Base-by-base conservation (phyloP, 2,797 vertebrate genomes). In the Selene dorsalis region DNA sequence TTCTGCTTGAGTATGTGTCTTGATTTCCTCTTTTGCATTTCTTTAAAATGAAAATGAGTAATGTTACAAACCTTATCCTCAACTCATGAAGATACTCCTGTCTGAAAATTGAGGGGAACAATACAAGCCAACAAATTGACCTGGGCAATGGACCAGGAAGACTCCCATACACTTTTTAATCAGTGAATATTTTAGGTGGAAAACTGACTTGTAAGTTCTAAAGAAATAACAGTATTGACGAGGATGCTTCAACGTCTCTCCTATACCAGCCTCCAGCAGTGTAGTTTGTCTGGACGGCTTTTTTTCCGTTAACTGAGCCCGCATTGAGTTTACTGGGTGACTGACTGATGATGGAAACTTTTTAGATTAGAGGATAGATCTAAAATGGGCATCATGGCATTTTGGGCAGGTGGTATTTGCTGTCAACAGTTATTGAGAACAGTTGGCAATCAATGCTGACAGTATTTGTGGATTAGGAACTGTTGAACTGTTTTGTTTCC, bases 331-430 rank as follows among this genome's bases (percentile, higher is more conserved):
- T 14, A 14, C 7, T 1, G 7, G 16, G 18, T 3, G n/a, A 62
- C 26, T 69, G 73, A 80, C 56, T n/a, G 17, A 63, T 35, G 41
- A 72, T 59, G 74, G 60, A 85, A 79, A 71, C 32, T 20, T 63
- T 60, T 28, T 4, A 6, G n/a, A 14, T 18, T 28, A 11, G 14
- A 16, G 22, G 20, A 18, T 6, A 4, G 18, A 79, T 79, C 48
- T 85, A 77, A 77, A 71, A 69, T 39, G 22, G 68, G 66, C 66
- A 30, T 43, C 18, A 2, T 5, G 11, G 20, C 38, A 59, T 67
- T 68, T 58, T 43, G 3, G 55, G 57, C 14, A 32, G 20, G 18
- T 63, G 69, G 39, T 3, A 39, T 24, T 38, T 69, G 24, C 18
- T 3, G 35, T 66, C 53, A 64, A 6, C 6, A 69, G 57, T 43